Conservation (phyloP, 2,797 vertebrate species). For the Esox lucius region DNA sequence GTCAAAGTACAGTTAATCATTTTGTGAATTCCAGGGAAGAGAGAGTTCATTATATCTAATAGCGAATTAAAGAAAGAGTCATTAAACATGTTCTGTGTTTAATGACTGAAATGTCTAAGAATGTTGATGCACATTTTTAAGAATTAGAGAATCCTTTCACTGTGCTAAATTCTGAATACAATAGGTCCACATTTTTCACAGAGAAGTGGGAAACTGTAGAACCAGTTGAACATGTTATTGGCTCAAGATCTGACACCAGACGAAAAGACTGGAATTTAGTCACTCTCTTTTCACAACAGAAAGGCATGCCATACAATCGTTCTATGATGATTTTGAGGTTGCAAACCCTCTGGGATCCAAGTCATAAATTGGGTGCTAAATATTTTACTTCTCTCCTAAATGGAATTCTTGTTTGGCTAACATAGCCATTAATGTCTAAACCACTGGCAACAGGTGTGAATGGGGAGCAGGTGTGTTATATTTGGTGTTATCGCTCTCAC, state of each 20-base stretch:
- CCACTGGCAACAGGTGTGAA: no score
- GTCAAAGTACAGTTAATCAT: slow-evolving; percentile 39
- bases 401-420: no score
- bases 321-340: no score
- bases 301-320: slow-evolving; percentile 32
- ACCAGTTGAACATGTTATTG: slow-evolving; percentile 40
- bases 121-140: slow-evolving; percentile 42
- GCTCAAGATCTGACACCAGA: slow-evolving; percentile 49
- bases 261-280: slow-evolving; percentile 36
- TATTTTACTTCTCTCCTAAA: no score
- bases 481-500: no score
- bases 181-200: slow-evolving; percentile 28
- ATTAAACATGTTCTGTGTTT: slow-evolving; percentile 29
- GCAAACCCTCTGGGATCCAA: slow-evolving; percentile 25
- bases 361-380: slow-evolving; percentile 34
- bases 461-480: no score
- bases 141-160: slow-evolving; percentile 37
- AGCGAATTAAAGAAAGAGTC: slow-evolving; percentile 38
- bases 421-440: no score
- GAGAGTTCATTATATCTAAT: slow-evolving; percentile 41
- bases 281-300: slow-evolving; percentile 34
- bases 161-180: no score
- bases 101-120: slow-evolving; percentile 41
- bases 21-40: slow-evolving; percentile 45
- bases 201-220: slow-evolving; percentile 36